Percentiles rank a stretch among this genome's conserved stretches.
Conservation (phyloP, 2,797 vertebrate genomes). For the Scolopax rusticola region DNA sequence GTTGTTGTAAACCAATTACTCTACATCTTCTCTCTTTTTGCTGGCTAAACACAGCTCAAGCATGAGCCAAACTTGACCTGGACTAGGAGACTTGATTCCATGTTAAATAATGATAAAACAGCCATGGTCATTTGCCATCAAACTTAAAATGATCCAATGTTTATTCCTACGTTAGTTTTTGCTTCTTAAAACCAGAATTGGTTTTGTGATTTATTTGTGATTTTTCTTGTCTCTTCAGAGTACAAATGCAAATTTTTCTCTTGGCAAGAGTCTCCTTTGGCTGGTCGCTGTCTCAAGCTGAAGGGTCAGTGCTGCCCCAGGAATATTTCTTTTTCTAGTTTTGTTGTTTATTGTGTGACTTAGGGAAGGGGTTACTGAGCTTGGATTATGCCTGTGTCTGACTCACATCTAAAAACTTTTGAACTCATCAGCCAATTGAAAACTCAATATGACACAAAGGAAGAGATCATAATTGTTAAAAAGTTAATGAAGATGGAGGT, state of each 20-base stretch:
- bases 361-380: neutral
- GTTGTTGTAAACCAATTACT: neutral
- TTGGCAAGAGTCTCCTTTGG: neutral
- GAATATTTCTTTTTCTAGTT: neutral
- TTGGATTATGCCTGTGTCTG: neutral
- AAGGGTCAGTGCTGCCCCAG: neutral
- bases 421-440: neutral
- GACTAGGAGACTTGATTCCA: neutral
- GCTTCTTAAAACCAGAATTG: neutral
- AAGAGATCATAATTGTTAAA: neutral
- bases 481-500: neutral
- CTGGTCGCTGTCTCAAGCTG: accelerated
- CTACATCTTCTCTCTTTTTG: neutral
- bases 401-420: neutral
- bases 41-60: neutral
- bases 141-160: neutral
- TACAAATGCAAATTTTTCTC: neutral
- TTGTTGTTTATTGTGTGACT: neutral
- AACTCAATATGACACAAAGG: neutral
- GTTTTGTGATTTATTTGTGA: neutral
- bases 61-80: neutral
- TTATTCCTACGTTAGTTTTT: neutral
- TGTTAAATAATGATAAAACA: neutral
- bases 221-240: neutral
- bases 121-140: neutral